Percentiles rank a stretch among this genome's conserved stretches.
These are phyloP conservation scores for Drosophila truncata DNA, from an alignment of 1,140 invertebrate species.

Conservation along the genomic window DNA sequence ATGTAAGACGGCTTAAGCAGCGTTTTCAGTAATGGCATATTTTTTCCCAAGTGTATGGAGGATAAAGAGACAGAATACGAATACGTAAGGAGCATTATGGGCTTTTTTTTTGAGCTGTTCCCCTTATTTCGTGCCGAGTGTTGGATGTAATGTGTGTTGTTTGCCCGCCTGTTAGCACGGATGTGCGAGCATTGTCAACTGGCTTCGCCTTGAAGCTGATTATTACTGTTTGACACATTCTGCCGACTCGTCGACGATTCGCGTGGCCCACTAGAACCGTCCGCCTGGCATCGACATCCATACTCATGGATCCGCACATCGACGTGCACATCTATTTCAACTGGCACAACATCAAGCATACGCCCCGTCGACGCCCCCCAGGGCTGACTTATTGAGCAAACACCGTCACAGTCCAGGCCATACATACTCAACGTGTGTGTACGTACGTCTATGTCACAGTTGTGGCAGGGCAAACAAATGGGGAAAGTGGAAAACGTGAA, in stretches of 20 bases:
- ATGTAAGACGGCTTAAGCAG: too few species aligned
- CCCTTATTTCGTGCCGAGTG: conserved; percentile 4
- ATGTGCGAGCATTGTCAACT: conserved; percentile 51
- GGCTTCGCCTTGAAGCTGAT: conserved; percentile 72
- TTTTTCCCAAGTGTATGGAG: background rate
- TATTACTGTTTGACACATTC: conserved; percentile 77
- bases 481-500: conserved; percentile 65
- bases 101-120: conserved; percentile 10
- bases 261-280: conserved; percentile 17
- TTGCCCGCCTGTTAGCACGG: conserved; percentile 12
- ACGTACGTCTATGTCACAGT: conserved; percentile 34
- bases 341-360: conserved; percentile 68
- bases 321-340: conserved; percentile 24
- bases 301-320: conserved; percentile 12
- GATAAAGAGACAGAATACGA: background rate
- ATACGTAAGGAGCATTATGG: conserved; percentile 8
- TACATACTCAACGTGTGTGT: conserved; percentile 21
- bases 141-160: conserved; percentile 10
- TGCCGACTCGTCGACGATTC: conserved; percentile 48
- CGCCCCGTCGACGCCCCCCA: conserved; percentile 45
- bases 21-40: background rate
- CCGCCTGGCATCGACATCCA: conserved; percentile 4
- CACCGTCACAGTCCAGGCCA: conserved; percentile 16
- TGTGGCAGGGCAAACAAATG: conserved; percentile 39
- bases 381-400: conserved; percentile 36